Evolutionary conservation across 2,113 vertebrate genomes (phyloP), one percentile per base, ranked within the genome.

Genomic region (Misgurnus anguillicaudatus): DNA sequence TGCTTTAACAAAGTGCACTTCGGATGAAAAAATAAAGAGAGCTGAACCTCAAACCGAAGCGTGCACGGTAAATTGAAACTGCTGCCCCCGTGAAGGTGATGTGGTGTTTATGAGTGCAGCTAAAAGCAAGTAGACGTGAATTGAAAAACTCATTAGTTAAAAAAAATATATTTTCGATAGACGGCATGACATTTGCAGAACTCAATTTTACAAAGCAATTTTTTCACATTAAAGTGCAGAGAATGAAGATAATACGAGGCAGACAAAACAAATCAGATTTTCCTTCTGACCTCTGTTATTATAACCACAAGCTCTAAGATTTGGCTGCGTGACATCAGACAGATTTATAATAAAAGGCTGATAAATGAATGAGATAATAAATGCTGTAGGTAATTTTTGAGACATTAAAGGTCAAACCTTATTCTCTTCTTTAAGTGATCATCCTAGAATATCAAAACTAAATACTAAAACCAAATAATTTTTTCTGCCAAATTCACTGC

Each of bases 1-100:
- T 51, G 62, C 11, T 71, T 42, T 21, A 64, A 73, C 38, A 71
- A 36, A 63, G 39, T 21, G 13, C 68, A 62, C 38, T 70, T 70
- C 70, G n/a, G 31, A 14, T 61, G 36, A 47, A 70, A 66, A 24
- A 51, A 48, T 38, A 31, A 11, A 38, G 66, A 62, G 19, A 45
- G 6, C 6, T 45, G 42, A 79, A 69, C 31, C 57, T 69, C 55
- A 17, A 63, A 72, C 7, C 42, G 47, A 14, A 71, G 31, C 13
- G 0, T 72, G 4, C 3, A 47, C 10, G 11, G 64, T 31, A 42
- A 19, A 53, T 9, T 36, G 11, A 61, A 41, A 74, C 61, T 24
- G 9, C 10, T 5, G 3, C 17, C 5, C 13, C 39, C 45, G 39
- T 60, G 57, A 74, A 61, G 41, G 55, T 45, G 71, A 73, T 31